phyloP scores from a whole-genome alignment of 2,888 invertebrate genomes.

The Dugesia japonica region DNA sequence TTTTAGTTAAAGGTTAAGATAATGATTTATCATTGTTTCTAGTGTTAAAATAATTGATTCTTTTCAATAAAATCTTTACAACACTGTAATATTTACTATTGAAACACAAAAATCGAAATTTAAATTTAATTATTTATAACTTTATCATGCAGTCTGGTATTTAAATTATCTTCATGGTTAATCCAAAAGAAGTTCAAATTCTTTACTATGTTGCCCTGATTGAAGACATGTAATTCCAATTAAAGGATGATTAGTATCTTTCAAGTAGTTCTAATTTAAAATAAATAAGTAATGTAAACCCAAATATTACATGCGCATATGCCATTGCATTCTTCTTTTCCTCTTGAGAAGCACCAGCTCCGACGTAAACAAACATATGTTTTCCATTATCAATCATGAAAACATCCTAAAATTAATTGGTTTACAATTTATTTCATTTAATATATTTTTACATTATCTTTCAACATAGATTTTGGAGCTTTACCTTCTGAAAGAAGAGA shows the following conservation, averaged over 20 bases:
- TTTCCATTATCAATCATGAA: constrained; percentile 43
- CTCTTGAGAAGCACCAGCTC: constrained; percentile 39
- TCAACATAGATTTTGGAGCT: constrained; percentile 28
- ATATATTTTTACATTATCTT: constrained; percentile 29
- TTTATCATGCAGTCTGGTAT: too few species aligned
- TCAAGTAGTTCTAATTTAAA: constrained; percentile 30
- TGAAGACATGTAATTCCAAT: constrained; percentile 30
- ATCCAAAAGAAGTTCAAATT: constrained; percentile 24
- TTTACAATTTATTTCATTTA: not conserved
- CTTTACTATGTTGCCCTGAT: constrained; percentile 25
- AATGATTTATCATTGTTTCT: too few species aligned
- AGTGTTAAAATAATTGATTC: too few species aligned
- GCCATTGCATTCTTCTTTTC: constrained; percentile 44
- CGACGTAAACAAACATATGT: constrained; percentile 43
- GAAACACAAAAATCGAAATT: too few species aligned
- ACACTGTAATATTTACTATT: too few species aligned
- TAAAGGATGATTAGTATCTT: constrained; percentile 29
- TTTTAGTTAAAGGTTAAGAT: too few species aligned
- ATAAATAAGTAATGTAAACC: not conserved
- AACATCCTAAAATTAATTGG: constrained; percentile 38
- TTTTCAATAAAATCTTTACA: too few species aligned
- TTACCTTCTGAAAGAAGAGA: constrained; percentile 33
- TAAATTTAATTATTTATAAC: too few species aligned
- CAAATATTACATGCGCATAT: constrained; percentile 44
- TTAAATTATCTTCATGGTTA: not conserved